Conservation (phyloP, 2,797 vertebrate species). For the Notoglanidium macrostoma region DNA sequence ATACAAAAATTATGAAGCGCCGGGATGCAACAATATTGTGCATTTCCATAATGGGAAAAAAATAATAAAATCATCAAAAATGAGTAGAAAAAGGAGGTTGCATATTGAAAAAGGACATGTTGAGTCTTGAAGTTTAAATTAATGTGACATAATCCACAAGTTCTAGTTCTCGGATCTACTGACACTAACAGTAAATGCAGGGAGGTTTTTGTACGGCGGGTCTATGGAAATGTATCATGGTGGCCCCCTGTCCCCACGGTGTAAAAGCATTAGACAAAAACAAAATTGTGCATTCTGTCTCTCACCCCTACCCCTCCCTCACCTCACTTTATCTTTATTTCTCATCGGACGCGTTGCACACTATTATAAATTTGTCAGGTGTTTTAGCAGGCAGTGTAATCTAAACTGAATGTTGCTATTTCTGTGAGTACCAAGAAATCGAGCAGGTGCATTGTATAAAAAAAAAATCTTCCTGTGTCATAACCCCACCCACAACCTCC, state of each 20-base stretch:
- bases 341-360: conserved; percentile 56
- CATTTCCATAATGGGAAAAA: background rate
- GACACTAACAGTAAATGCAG: conserved; percentile 10
- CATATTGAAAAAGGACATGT: background rate
- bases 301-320: conserved; percentile 50
- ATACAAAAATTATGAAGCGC: background rate
- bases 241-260: conserved; percentile 87
- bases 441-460: conserved; percentile 38
- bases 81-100: background rate
- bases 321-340: conserved; percentile 63
- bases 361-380: conserved; percentile 52
- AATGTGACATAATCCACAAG: background rate
- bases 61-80: background rate
- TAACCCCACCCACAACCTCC: conserved; percentile 41
- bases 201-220: conserved; percentile 57
- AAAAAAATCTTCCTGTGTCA: conserved; percentile 45
- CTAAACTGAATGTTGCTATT: conserved; percentile 69
- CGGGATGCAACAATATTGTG: background rate
- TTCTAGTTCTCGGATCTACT: background rate
- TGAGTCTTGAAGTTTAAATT: background rate
- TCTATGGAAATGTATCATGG: conserved; percentile 73
- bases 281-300: conserved; percentile 44
- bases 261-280: conserved; percentile 86
- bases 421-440: conserved; percentile 68
- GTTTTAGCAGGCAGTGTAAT: conserved; percentile 36